phyloP scores from a whole-genome alignment of 2,797 vertebrate species.

The Chelon auratus region DNA sequence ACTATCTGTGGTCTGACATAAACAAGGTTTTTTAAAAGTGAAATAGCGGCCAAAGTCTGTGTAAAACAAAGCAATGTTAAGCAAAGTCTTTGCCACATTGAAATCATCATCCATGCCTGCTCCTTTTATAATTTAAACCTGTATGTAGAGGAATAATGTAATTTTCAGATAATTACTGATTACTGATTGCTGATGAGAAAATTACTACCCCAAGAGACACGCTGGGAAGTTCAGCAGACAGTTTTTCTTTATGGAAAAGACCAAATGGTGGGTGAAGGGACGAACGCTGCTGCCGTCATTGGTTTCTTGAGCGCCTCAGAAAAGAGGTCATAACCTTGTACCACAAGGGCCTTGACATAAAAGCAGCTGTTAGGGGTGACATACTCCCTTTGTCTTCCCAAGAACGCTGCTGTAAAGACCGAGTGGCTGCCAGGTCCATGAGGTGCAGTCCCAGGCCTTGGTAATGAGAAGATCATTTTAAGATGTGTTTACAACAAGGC shows the following conservation, averaged over 20 bases:
- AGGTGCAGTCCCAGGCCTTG: slow-evolving; percentile 46
- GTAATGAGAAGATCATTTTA: slow-evolving; percentile 42
- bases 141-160: slow-evolving; percentile 22
- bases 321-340: slow-evolving; percentile 70
- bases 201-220: slow-evolving; percentile 33
- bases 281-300: slow-evolving; percentile 73
- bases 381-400: slow-evolving; percentile 67
- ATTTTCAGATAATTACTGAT: slow-evolving; percentile 48
- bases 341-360: slow-evolving; percentile 68
- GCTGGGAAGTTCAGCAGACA: slow-evolving; percentile 23
- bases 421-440: slow-evolving; percentile 53
- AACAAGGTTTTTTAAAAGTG: slow-evolving; percentile 64
- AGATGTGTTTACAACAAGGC: slow-evolving; percentile 55
- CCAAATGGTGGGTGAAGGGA: slow-evolving; percentile 45
- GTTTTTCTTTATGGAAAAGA: slow-evolving; percentile 41
- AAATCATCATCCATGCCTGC: slow-evolving; percentile 12
- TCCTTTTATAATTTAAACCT: slow-evolving; percentile 30
- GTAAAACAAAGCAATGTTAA: slow-evolving; percentile 60
- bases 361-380: slow-evolving; percentile 77
- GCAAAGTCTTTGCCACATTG: slow-evolving; percentile 39
- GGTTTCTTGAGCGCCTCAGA: slow-evolving; percentile 66
- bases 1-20: slow-evolving; percentile 27
- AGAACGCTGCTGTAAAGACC: slow-evolving; percentile 52
- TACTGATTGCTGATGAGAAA: slow-evolving; percentile 47
- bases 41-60: slow-evolving; percentile 49